Evolutionary conservation across 2,113 vertebrate species (phyloP).

Genomic region (Stictonetta naevosa): DNA sequence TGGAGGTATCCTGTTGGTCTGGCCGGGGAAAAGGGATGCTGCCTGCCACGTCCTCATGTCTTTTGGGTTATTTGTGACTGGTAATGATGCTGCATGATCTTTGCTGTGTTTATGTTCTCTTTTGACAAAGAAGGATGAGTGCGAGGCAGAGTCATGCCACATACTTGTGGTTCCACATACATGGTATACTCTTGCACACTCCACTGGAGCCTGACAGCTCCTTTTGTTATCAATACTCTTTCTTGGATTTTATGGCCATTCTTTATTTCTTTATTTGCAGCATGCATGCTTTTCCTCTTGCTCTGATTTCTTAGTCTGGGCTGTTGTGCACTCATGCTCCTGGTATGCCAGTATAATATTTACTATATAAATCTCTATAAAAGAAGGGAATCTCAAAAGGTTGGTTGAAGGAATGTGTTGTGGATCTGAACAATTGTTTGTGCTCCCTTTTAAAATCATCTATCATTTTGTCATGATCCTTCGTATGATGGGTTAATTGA

Average conservation of each 20-base stretch:
- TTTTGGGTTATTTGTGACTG: neutral
- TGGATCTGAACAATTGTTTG: neutral
- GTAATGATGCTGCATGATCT: neutral
- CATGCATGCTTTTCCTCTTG: neutral
- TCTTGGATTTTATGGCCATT: neutral
- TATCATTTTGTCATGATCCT: neutral
- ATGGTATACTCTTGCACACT: neutral
- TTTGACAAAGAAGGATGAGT: neutral
- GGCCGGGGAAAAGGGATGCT: neutral
- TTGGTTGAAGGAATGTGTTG: neutral
- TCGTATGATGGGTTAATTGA: neutral
- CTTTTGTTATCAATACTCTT: neutral
- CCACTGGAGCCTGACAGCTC: neutral
- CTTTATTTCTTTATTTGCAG: neutral
- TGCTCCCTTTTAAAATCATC: neutral
- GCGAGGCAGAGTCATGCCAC: rapidly evolving
- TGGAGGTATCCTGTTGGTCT: neutral
- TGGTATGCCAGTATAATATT: neutral
- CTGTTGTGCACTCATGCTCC: neutral
- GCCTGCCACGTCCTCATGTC: neutral
- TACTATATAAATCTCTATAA: neutral
- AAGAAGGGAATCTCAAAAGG: neutral
- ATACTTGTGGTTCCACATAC: neutral
- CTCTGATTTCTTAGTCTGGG: neutral
- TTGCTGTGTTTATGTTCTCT: neutral